phyloP scores from a whole-genome alignment of 2,888 invertebrate genomes.

The Diplolepis rosae region DNA sequence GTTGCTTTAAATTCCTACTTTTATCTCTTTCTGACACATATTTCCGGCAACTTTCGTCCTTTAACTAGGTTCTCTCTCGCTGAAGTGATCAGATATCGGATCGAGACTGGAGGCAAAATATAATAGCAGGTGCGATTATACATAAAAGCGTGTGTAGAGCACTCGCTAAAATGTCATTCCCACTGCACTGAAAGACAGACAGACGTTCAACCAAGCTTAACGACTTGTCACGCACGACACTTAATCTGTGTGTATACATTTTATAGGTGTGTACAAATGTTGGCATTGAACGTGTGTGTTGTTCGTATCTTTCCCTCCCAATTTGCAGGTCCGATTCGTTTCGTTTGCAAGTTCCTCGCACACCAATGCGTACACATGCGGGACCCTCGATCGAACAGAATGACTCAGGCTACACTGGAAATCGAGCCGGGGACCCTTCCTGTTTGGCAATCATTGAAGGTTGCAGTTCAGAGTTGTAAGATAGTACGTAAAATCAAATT shows the following conservation, averaged over 20 bases:
- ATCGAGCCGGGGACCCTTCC: neutral
- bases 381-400: neutral
- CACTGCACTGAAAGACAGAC: slow-evolving; percentile 33
- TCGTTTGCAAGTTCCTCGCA: neutral
- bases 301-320: neutral
- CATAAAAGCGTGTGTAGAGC: slow-evolving; percentile 61
- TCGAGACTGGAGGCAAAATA: slow-evolving; percentile 36
- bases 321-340: slow-evolving; percentile 26
- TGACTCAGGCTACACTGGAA: slow-evolving; percentile 14
- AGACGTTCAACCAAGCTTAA: slow-evolving; percentile 37
- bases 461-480: neutral
- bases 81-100: slow-evolving; percentile 17
- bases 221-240: slow-evolving; percentile 39
- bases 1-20: neutral
- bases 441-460: neutral
- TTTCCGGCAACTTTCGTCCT: neutral
- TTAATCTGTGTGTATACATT: neutral
- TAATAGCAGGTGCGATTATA: slow-evolving; percentile 67
- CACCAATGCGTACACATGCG: neutral
- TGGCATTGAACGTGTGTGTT: neutral
- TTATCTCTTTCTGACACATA: neutral
- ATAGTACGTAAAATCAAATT: neutral
- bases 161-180: slow-evolving; percentile 65
- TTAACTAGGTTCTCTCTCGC: neutral
- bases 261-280: neutral